Base-by-base conservation (phyloP, 2,888 invertebrate genomes). In the Drosophila robusta region DNA sequence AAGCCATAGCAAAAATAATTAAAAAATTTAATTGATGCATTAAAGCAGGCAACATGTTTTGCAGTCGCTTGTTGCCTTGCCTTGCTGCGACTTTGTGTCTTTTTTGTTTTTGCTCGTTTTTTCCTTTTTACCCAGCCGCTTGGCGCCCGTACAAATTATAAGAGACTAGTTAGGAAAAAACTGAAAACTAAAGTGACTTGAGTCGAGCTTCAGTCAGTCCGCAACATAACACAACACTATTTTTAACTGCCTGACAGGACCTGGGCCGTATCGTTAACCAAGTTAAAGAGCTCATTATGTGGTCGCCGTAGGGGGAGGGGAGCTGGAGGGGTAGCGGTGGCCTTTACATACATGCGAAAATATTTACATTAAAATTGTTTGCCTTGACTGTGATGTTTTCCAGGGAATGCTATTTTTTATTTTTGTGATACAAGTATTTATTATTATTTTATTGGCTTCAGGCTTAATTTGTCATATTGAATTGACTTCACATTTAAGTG, bases 11-110 rank as follows among this genome's bases (percentile, higher is more conserved):
- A 75, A 62, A 75, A 83, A 89, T 82, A 83, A 83, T 83, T 86
- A 79, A 83, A 83, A 88, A 84, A 83, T 89, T 82, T 84, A 88
- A 84, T 88, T 86, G 83, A 84, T 88, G 83, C 89, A 89, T 80
- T 87, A 87, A 89, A 83, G 70, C 84, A 73, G 75, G 70, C 70
- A 84, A 78, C 87, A 69, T 80, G 81, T 84, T 76, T 87, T 66
- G 62, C 75, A 61, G 60, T 63, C 41, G 55, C 57, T 50, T 36
- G 45, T 11, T 24, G 45, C 22, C 29, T 22, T 56, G 61, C 66
- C 29, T 50, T 12, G 22, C 51, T 44, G 42, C 73, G 52, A 63
- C 60, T 68, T 54, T 58, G 46, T 71, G 44, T 57, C n/a, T 51
- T 61, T 65, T 77, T 42, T 41, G 57, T 44, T 47, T 32, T 44